These are phyloP conservation scores for Melangyna quadrimaculata DNA, from an alignment of 2,888 invertebrate species.

Conservation along the genomic window DNA sequence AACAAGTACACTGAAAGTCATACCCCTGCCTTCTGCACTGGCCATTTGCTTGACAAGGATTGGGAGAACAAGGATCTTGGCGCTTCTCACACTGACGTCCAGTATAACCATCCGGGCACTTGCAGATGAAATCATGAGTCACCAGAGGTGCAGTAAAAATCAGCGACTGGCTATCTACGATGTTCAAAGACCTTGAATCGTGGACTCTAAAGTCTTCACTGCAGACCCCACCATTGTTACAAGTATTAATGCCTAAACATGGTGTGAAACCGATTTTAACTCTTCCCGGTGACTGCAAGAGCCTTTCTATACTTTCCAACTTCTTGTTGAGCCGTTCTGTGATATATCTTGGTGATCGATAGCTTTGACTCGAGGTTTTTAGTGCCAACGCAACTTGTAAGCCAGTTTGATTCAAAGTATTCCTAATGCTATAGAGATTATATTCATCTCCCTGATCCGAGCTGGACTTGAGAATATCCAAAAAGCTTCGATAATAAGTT, in stretches of 20 bases:
- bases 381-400: slow-evolving; percentile 89
- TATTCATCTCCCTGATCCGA: slow-evolving; percentile 85
- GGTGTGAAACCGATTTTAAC: slow-evolving; percentile 89
- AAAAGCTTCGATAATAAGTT: slow-evolving; percentile 87
- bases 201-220: slow-evolving; percentile 87
- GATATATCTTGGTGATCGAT: slow-evolving; percentile 85
- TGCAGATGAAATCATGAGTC: slow-evolving; percentile 89
- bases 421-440: slow-evolving; percentile 88
- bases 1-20: slow-evolving; percentile 92
- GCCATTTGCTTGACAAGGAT: slow-evolving; percentile 92
- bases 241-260: slow-evolving; percentile 85
- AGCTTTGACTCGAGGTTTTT: slow-evolving; percentile 82
- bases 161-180: slow-evolving; percentile 90
- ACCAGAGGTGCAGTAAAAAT: slow-evolving; percentile 92
- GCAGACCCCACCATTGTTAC: slow-evolving; percentile 90
- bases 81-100: slow-evolving; percentile 91
- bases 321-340: slow-evolving; percentile 86
- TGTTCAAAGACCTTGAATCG: slow-evolving; percentile 82
- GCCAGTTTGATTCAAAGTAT: slow-evolving; percentile 80
- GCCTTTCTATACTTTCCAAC: slow-evolving; percentile 84
- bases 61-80: slow-evolving; percentile 94
- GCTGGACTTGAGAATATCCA: slow-evolving; percentile 87
- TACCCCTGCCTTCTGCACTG: slow-evolving; percentile 92
- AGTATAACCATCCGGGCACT: slow-evolving; percentile 91
- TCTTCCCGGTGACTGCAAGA: slow-evolving; percentile 83